Conservation (phyloP, 1,140 invertebrate species). For the Temnothorax longispinosus region DNA sequence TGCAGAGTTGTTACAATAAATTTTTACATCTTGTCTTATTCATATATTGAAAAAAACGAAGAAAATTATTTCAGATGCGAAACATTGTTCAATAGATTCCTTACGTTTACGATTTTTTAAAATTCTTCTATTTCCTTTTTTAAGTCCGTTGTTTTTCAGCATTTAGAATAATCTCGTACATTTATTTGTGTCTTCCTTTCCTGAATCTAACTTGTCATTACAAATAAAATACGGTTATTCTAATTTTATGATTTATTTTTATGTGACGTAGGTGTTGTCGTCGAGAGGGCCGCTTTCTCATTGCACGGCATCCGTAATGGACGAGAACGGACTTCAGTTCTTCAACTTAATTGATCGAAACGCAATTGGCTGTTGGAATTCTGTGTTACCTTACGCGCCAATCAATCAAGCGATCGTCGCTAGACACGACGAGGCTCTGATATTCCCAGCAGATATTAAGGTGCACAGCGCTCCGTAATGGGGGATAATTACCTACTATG, state of each 20-base stretch:
- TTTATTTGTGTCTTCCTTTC: background rate
- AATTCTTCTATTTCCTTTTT: background rate
- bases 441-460: constrained; percentile 93
- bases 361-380: constrained; percentile 93
- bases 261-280: constrained; percentile 83
- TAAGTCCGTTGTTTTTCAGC: background rate
- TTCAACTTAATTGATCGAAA: constrained; percentile 93
- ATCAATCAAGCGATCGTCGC: constrained; percentile 91
- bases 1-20: background rate
- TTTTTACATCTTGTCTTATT: background rate
- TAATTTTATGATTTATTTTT: background rate
- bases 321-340: constrained; percentile 90
- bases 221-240: background rate
- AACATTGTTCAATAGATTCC: background rate
- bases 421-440: constrained; percentile 90
- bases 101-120: background rate
- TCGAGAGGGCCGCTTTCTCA: constrained; percentile 89
- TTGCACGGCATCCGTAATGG: constrained; percentile 90
- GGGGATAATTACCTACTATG: background rate
- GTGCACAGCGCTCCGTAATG: constrained; percentile 79
- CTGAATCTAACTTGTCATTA: background rate
- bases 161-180: background rate
- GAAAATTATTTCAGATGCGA: background rate
- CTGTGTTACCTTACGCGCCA: constrained; percentile 87
- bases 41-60: background rate